Percentiles rank a stretch among this genome's conserved stretches.
These are phyloP conservation scores for Labeo catla DNA, from an alignment of 2,113 vertebrate species.

Conservation along the genomic window DNA sequence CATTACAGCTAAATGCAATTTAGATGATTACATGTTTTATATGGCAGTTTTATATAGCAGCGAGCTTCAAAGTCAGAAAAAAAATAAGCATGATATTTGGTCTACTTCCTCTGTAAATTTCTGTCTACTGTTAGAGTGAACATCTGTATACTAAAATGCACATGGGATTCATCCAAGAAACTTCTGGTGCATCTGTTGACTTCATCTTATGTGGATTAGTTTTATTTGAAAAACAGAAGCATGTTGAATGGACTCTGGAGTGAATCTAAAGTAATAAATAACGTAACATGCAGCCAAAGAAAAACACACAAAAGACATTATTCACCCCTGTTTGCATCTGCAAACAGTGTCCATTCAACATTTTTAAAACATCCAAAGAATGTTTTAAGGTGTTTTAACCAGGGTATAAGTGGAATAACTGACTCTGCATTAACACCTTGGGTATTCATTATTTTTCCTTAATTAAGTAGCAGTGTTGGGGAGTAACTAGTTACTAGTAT, in stretches of 20 bases:
- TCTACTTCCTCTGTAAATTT: neutral
- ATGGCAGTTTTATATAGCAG: neutral
- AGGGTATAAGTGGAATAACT: neutral
- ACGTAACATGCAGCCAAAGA: neutral
- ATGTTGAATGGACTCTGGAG: neutral
- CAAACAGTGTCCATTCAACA: neutral
- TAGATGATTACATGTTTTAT: neutral
- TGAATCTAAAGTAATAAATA: neutral
- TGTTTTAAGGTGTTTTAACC: neutral
- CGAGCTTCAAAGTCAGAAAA: neutral
- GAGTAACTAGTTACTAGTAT: too few species aligned
- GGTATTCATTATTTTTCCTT: neutral
- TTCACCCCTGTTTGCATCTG: neutral
- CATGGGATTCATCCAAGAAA: neutral
- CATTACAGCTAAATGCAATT: neutral
- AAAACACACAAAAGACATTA: neutral
- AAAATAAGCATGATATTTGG: neutral
- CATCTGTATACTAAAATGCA: neutral
- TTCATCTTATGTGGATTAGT: neutral
- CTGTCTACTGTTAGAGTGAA: neutral
- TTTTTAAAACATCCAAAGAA: neutral
- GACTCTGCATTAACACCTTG: neutral
- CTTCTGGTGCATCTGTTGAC: neutral
- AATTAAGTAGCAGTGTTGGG: neutral
- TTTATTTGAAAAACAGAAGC: slow-evolving; percentile 1